Evolutionary conservation across 2,113 vertebrate genomes (phyloP), one percentile per base, ranked within the genome.

Genomic region (Apistogramma diplotaenia): DNA sequence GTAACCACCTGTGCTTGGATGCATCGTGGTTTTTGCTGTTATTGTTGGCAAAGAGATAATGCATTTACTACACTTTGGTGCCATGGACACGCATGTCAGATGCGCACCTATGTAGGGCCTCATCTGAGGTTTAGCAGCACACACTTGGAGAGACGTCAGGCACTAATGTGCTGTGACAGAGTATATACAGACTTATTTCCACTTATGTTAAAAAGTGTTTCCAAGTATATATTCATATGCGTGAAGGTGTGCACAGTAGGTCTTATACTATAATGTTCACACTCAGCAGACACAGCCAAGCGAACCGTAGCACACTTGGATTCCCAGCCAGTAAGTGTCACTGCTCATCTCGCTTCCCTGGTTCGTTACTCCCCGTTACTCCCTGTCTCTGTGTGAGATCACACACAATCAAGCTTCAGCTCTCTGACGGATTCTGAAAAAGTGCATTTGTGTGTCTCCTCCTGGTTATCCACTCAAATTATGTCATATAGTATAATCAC

Each of bases 301-400:
- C 79, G 75, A 91, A 91, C 54, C 59, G 84, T 82, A 86, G 85
- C 85, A 82, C 85, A 89, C 78, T 55, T 85, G 51, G 85, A 74
- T 75, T 89, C 83, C 80, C 35, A 19, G 65, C 83, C 82, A 83
- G 35, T 74, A 18, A 29, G 6, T 29, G 1, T 16, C 13, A 12
- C 25, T 55, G 56, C 29, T 25, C 72, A 9, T n/a, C 25, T 35
- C 56, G 31, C 71, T 59, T 71, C 29, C 55, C 16, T 31, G 18
- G 31, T 74, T 43, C 12, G 4, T 40, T 78, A n/a, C 55, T 54
- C 61, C 4, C 46, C 27, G 27, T 37, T 55, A 76, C 75, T 67
- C 21, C 58, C 61, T 74, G 61, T 81, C 70, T 43, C 87, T 75
- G 86, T 8, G 0, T 57, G 84, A 23, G 73, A 74, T 79, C 29